A percentile compares a stretch with the other conserved stretches of the same genome.
Evolutionary conservation across 2,797 vertebrate species (phyloP).

Genomic region (Acipenser transmontanus): DNA sequence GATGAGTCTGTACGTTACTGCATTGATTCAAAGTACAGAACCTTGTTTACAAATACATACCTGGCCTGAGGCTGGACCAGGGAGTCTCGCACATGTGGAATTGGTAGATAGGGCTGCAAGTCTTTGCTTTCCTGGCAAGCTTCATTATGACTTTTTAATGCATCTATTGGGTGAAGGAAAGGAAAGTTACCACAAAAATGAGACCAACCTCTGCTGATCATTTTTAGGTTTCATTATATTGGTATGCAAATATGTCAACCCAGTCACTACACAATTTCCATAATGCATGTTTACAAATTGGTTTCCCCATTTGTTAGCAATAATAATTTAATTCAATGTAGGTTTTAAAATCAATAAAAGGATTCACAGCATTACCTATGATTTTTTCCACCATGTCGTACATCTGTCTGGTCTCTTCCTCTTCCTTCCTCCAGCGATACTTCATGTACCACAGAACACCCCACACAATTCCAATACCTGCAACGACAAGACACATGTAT

Average conservation of each 20-base stretch:
- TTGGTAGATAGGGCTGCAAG: constrained; percentile 83
- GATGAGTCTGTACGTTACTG: too few species aligned
- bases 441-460: constrained; percentile 78
- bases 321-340: too few species aligned
- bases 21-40: too few species aligned
- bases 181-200: too few species aligned
- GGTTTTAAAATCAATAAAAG: background rate
- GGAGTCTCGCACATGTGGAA: constrained; percentile 86
- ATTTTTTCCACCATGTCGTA: constrained; percentile 96
- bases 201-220: too few species aligned
- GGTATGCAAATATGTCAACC: too few species aligned
- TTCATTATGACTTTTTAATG: constrained; percentile 84
- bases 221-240: too few species aligned
- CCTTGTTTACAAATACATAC: constrained; percentile 47
- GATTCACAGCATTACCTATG: constrained; percentile 64
- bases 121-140: constrained; percentile 91
- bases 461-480: constrained; percentile 73
- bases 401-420: constrained; percentile 88
- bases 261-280: too few species aligned
- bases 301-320: too few species aligned
- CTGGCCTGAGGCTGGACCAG: constrained; percentile 80
- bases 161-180: constrained; percentile 52
- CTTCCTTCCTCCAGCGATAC: constrained; percentile 86
- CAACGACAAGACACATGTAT: constrained; percentile 13
- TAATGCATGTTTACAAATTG: too few species aligned